These are phyloP conservation scores for Sweltsa coloradensis DNA, from an alignment of 1,140 invertebrate genomes.

Conservation along the genomic window DNA sequence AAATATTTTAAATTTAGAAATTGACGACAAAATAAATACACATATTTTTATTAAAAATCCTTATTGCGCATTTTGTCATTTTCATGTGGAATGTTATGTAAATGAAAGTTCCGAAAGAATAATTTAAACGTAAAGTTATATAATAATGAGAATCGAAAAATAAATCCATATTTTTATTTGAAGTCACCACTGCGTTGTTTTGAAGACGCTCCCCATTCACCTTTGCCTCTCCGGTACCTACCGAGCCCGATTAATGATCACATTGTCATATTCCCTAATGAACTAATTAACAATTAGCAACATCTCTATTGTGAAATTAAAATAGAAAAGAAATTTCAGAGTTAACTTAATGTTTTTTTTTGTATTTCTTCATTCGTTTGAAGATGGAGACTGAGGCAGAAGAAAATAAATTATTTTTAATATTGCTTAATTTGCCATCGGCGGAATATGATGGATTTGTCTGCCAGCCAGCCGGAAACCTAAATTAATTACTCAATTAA, in stretches of 20 bases:
- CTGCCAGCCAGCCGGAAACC: slow-evolving; percentile 2
- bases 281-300: slow-evolving; percentile 2
- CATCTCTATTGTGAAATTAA: neutral
- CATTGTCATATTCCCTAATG: slow-evolving; percentile 1
- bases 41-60: too few species aligned
- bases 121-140: too few species aligned
- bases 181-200: too few species aligned
- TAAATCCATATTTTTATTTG: too few species aligned
- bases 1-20: too few species aligned
- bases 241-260: too few species aligned
- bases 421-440: neutral
- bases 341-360: neutral
- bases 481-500: slow-evolving; percentile 7
- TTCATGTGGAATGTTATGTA: too few species aligned
- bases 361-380: neutral
- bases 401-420: neutral
- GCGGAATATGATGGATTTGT: too few species aligned
- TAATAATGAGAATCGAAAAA: too few species aligned
- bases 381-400: neutral
- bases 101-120: too few species aligned
- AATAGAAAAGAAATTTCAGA: neutral
- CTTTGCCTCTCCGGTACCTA: neutral
- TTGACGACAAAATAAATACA: too few species aligned
- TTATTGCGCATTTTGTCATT: too few species aligned
- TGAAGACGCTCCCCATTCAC: neutral